These are phyloP conservation scores for Holocentrus rufus DNA, from an alignment of 2,797 vertebrate species.

Conservation along the genomic window DNA sequence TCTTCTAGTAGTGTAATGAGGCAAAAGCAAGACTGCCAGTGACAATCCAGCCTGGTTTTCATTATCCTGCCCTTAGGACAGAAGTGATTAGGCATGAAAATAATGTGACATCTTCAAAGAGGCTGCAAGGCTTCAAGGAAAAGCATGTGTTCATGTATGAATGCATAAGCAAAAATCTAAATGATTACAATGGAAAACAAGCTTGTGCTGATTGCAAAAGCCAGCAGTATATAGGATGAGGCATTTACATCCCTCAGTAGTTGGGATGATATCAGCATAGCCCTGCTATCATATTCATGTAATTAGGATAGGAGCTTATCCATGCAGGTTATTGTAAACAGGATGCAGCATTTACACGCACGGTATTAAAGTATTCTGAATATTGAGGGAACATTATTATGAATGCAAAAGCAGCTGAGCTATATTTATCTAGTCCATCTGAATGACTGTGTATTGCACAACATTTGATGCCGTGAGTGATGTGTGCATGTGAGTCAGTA, in stretches of 20 bases:
- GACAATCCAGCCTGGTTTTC: conserved; percentile 36
- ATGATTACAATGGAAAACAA: conserved; percentile 17
- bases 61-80: conserved; percentile 36
- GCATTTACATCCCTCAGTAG: not conserved
- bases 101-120: conserved; percentile 45
- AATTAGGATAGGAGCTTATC: too few relatives aligned
- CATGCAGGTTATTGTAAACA: not conserved
- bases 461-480: not conserved
- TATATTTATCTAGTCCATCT: too few relatives aligned
- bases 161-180: conserved; percentile 37
- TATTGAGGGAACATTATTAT: too few relatives aligned
- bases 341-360: not conserved
- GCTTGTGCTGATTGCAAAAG: conserved; percentile 11
- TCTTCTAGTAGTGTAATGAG: conserved; percentile 37
- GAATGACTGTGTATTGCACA: too few relatives aligned
- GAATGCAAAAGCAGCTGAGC: too few relatives aligned
- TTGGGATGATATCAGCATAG: too few relatives aligned
- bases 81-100: conserved; percentile 48
- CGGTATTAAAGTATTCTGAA: not conserved
- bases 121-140: conserved; percentile 25
- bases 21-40: conserved; percentile 38
- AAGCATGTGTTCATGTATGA: conserved; percentile 37
- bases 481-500: too few relatives aligned
- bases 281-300: too few relatives aligned
- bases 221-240: conserved; percentile 6